A percentile compares a stretch with the other conserved stretches of the same genome.
Evolutionary conservation across 1,140 invertebrate species (phyloP).

Genomic region (Radopholus similis): DNA sequence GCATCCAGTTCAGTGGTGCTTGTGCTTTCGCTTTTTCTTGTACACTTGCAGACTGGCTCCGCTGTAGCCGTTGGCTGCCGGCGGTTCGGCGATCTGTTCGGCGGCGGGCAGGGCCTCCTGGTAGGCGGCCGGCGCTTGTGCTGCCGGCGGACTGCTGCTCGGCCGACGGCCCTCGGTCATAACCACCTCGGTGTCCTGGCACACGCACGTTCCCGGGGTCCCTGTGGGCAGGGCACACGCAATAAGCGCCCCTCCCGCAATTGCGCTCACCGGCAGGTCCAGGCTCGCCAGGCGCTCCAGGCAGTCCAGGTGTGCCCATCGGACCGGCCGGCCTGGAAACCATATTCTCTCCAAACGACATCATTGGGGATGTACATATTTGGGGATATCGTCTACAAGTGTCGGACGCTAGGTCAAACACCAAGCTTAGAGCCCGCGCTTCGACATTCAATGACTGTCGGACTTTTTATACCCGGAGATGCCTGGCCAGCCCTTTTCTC

Average conservation of each 20-base stretch:
- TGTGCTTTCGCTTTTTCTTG: constrained; percentile 1
- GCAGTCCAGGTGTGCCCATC: constrained; percentile 39
- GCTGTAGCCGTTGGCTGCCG: constrained; percentile 17
- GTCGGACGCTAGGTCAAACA: too few species aligned
- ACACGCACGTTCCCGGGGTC: constrained; percentile 59
- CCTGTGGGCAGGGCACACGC: constrained; percentile 21
- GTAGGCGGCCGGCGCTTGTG: constrained; percentile 43
- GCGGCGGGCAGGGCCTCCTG: constrained; percentile 11
- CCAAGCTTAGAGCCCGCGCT: too few species aligned
- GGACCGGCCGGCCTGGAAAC: constrained; percentile 51
- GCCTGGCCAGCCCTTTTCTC: constrained; percentile 58
- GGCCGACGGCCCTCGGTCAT: constrained; percentile 40
- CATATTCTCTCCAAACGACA: too few species aligned
- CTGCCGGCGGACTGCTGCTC: too few species aligned
- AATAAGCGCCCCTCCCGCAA: constrained; percentile 9
- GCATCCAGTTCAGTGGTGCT: too few species aligned
- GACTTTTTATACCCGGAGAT: too few species aligned
- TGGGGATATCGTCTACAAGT: too few species aligned
- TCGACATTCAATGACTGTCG: too few species aligned
- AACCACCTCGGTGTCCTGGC: constrained; percentile 60
- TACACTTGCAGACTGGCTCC: not conserved
- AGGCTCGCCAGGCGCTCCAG: constrained; percentile 49
- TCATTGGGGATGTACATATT: too few species aligned
- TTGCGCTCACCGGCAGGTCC: constrained; percentile 44
- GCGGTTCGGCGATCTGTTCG: not conserved